Evolutionary conservation across 2,888 invertebrate species (phyloP).

Genomic region (Odiellus spinosus): DNA sequence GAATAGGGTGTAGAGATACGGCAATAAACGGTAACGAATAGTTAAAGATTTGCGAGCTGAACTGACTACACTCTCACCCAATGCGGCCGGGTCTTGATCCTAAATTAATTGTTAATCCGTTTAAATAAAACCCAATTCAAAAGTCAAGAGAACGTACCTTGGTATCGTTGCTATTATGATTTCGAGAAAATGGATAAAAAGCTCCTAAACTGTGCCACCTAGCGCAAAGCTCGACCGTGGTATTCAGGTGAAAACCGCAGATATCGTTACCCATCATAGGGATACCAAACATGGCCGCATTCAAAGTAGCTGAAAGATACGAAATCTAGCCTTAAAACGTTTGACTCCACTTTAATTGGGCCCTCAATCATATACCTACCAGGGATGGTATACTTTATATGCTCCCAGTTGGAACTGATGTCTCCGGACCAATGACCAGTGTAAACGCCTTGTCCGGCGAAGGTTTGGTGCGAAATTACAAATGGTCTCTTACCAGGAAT

Average conservation of each 20-base stretch:
- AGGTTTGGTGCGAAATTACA: constrained; percentile 61
- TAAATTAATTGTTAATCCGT: constrained; percentile 25
- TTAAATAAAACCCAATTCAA: too few relatives aligned
- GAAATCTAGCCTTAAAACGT: too few relatives aligned
- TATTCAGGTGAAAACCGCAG: constrained; percentile 62
- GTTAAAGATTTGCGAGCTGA: constrained; percentile 47
- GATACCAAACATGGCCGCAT: constrained; percentile 35
- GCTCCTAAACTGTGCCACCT: constrained; percentile 76
- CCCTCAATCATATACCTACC: too few relatives aligned
- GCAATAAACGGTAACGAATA: constrained; percentile 53
- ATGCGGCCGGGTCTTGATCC: constrained; percentile 69
- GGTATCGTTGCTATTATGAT: constrained; percentile 45
- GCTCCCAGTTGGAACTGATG: constrained; percentile 56
- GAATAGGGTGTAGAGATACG: constrained; percentile 65
- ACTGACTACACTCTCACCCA: constrained; percentile 47
- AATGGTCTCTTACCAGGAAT: constrained; percentile 52
- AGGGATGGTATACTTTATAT: constrained; percentile 44
- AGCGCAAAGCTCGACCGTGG: constrained; percentile 52
- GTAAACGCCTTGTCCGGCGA: constrained; percentile 53
- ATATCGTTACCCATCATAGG: constrained; percentile 49
- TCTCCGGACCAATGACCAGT: constrained; percentile 76
- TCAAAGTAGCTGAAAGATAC: constrained; percentile 31
- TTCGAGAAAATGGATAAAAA: constrained; percentile 71
- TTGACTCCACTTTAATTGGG: too few relatives aligned
- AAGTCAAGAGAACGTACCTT: constrained; percentile 6